Evolutionary conservation across 2,113 vertebrate species (phyloP).

Genomic region (Zootoca vivipara): DNA sequence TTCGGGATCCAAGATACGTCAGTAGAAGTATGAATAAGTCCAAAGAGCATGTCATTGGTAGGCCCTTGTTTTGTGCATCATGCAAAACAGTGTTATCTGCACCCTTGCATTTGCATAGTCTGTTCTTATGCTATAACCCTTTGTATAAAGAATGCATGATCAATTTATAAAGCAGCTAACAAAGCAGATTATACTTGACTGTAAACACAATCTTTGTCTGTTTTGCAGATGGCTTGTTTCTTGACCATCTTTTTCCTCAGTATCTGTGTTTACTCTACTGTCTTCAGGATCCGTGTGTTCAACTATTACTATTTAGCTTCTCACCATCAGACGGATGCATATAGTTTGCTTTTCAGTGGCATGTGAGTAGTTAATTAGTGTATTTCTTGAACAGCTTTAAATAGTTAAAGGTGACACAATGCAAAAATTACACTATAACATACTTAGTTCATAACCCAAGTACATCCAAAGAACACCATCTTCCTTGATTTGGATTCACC

Average conservation of each 20-base stretch:
- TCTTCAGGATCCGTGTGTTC: slow-evolving; percentile 93
- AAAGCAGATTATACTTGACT: neutral
- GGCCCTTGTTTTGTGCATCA: neutral
- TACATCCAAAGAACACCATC: neutral
- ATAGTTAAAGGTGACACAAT: neutral
- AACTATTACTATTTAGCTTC: slow-evolving; percentile 94
- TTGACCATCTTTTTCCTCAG: slow-evolving; percentile 93
- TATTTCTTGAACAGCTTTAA: neutral
- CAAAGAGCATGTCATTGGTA: neutral
- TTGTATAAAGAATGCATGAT: neutral
- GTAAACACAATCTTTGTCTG: neutral
- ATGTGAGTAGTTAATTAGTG: slow-evolving; percentile 80
- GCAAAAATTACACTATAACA: neutral
- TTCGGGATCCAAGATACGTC: too few relatives aligned
- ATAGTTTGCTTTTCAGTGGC: slow-evolving; percentile 95
- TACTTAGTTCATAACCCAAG: neutral
- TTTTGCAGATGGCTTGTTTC: slow-evolving; percentile 88
- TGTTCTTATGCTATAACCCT: neutral
- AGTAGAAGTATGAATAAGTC: neutral
- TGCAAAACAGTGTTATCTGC: neutral
- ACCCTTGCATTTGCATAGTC: neutral
- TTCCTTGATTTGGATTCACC: neutral
- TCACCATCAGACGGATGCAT: slow-evolving; percentile 95
- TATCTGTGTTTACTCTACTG: slow-evolving; percentile 93
- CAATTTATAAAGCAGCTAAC: neutral